Conservation (phyloP, 2,113 vertebrate genomes). For the Cyanoderma ruficeps region DNA sequence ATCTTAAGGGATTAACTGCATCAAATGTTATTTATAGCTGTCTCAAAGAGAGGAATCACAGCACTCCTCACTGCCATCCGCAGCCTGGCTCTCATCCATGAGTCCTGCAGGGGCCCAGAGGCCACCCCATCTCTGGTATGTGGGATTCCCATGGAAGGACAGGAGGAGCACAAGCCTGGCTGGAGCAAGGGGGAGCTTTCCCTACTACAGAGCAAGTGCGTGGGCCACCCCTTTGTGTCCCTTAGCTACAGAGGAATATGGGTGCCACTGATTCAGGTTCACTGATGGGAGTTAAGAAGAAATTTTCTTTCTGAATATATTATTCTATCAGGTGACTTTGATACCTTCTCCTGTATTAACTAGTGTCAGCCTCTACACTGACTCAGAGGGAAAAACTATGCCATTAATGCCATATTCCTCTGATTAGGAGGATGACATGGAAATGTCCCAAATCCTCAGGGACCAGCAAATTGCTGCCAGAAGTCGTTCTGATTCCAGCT, state of each 20-base stretch:
- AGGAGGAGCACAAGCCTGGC: rapidly evolving
- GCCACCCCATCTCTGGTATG: rapidly evolving
- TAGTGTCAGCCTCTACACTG: background rate
- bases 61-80: background rate
- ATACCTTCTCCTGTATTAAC: background rate
- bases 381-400: background rate
- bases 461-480: constrained; percentile 39
- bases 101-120: background rate
- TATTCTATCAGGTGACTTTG: background rate
- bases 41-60: background rate
- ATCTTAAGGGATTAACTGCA: background rate
- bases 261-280: background rate
- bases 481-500: background rate
- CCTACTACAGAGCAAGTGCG: rapidly evolving
- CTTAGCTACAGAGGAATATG: background rate
- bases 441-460: constrained; percentile 42
- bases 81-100: background rate
- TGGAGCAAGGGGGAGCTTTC: background rate
- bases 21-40: background rate
- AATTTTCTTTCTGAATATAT: background rate
- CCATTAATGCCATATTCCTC: background rate
- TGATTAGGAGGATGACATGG: background rate
- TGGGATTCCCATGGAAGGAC: background rate
- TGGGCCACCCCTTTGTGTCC: background rate
- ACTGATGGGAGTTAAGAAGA: background rate